These are phyloP conservation scores for Megaceryle torquata DNA, from an alignment of 2,113 vertebrate genomes.

Conservation along the genomic window DNA sequence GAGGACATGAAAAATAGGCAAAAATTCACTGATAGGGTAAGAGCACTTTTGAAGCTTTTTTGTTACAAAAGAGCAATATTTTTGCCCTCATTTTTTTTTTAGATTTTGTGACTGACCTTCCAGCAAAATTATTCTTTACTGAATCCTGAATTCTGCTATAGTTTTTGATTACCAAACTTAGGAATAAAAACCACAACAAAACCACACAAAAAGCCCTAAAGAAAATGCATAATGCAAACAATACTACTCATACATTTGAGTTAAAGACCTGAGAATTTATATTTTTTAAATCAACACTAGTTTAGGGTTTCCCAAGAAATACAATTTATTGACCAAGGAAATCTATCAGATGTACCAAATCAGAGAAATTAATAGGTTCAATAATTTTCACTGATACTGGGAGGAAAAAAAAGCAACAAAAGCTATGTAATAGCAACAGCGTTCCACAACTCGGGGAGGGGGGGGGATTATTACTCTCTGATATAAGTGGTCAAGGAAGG, in stretches of 20 bases:
- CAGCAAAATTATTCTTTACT: not conserved
- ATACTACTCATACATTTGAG: not conserved
- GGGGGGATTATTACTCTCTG: not conserved
- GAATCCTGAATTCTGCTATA: not conserved
- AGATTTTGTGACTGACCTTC: rapidly evolving
- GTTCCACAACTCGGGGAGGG: not conserved
- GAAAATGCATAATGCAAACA: not conserved
- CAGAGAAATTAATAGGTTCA: not conserved
- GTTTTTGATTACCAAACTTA: not conserved
- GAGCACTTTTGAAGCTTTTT: not conserved
- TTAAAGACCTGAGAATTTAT: not conserved
- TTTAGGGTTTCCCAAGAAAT: not conserved
- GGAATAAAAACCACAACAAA: not conserved
- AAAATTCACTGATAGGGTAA: not conserved
- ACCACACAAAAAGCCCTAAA: not conserved
- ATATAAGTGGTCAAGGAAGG: not conserved
- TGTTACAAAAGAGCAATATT: not conserved
- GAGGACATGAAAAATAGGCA: not conserved
- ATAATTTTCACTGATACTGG: not conserved
- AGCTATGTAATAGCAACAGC: not conserved
- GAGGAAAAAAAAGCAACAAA: not conserved
- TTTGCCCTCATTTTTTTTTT: not conserved
- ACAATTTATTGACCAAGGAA: not conserved
- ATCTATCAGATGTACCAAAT: not conserved
- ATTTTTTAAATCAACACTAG: not conserved